phyloP scores from a whole-genome alignment of 2,113 vertebrate genomes.

The Porphyrio hochstetteri region DNA sequence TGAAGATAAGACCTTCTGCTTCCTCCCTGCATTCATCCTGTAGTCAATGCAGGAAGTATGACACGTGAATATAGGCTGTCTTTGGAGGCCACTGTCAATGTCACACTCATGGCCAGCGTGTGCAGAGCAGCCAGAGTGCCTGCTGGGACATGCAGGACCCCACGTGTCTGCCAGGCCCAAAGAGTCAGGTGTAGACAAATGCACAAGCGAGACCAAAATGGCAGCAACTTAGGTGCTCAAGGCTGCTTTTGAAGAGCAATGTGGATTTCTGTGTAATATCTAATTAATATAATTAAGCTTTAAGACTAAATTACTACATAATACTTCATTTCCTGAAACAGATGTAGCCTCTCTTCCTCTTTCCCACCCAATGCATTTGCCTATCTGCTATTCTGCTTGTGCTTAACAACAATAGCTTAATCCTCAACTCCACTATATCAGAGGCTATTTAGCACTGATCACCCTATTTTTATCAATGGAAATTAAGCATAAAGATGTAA shows the following conservation, averaged over 20 bases:
- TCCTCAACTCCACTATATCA: not conserved
- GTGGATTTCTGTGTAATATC: not conserved
- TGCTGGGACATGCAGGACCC: not conserved
- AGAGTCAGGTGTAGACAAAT: not conserved
- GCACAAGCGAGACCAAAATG: not conserved
- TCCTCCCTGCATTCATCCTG: not conserved
- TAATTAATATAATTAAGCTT: slow-evolving; percentile 40
- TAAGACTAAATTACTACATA: slow-evolving; percentile 1
- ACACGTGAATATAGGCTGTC: not conserved
- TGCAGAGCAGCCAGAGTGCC: not conserved
- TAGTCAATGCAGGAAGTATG: not conserved
- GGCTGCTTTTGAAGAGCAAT: slow-evolving; percentile 5
- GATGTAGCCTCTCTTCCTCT: not conserved
- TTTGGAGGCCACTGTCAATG: not conserved
- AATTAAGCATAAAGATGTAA: not conserved
- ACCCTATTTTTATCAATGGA: not conserved
- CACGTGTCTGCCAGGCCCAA: not conserved
- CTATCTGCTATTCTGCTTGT: not conserved
- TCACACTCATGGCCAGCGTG: not conserved
- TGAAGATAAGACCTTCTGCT: not conserved
- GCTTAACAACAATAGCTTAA: not conserved
- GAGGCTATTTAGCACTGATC: not conserved
- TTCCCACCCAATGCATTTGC: not conserved
- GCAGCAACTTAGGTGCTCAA: not conserved
- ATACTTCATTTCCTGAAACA: slow-evolving; percentile 27